Base-by-base conservation (phyloP, 2,888 invertebrate genomes). In the Sinohyriopsis cumingii region DNA sequence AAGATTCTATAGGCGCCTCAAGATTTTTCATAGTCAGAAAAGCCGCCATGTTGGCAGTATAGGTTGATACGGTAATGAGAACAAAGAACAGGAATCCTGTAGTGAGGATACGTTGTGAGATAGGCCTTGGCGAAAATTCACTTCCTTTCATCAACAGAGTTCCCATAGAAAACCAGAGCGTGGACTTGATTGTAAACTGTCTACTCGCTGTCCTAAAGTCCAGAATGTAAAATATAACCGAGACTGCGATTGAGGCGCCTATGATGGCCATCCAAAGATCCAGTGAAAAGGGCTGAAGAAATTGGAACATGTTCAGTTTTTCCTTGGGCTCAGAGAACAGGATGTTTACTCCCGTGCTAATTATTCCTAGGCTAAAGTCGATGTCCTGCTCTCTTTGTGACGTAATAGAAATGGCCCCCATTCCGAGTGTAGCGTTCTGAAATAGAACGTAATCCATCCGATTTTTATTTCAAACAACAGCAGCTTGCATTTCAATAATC, bases 21-120 rank as follows among this genome's bases (percentile, higher is more conserved):
- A 86, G 71, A 65, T 82, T 84, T 69, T 80, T 81, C 55, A 82
- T 87, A 20, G 86, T 87, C 62, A 87, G 72, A 68, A 87, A 87
- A 54, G 86, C 86, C 4, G 86, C 86, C 84, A 87, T 82, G 73
- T 87, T 87, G 25, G 86, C 86, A 0, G 86, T 87, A 63, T 87
- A 87, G 28, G 85, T 86, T 24, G 85, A 85, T 12, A 87, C 84
- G 3, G 85, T 87, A 25, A 87, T 86, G 15, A 87, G 75, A 19
- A 87, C 86, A 65, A 87, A 87, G 73, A 87, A 87, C 18, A 84
- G 76, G 67, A 84, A 87, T 22, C 86, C 86, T 1, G 82, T 83
- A 0, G 86, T 84, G 12, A 87, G 71, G 56, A 87, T 84, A 20
- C 86, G 68, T 68, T 86, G 86, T 0, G 86, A 85, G 2, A 83